Conservation (phyloP, 92 coral and sea anemone species). For the Pocillopora meandrina region DNA sequence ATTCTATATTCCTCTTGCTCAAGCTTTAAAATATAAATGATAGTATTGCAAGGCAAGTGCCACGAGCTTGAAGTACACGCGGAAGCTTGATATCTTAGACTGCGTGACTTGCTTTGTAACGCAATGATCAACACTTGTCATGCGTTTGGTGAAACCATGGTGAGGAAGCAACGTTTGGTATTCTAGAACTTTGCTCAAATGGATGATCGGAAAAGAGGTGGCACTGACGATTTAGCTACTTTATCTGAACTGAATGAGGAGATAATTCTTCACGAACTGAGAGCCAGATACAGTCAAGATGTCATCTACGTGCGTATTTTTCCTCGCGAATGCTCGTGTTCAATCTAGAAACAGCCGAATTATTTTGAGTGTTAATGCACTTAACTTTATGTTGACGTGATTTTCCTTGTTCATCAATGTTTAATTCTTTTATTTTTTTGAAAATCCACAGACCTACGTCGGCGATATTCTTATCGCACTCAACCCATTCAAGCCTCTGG, state of each 20-base stretch:
- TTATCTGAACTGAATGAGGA: constrained; percentile 67
- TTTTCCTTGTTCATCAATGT: neutral
- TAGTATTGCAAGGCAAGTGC: no score
- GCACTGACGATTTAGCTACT: constrained; percentile 72
- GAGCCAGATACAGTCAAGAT: constrained; percentile 68
- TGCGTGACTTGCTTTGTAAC: no score
- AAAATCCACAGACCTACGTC: constrained; percentile 68
- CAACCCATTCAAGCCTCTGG: constrained; percentile 80
- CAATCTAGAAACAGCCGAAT: neutral
- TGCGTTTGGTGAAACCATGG: neutral
- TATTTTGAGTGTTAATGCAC: neutral
- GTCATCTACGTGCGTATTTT: constrained; percentile 70
- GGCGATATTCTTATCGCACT: constrained; percentile 89
- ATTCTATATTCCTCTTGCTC: no score
- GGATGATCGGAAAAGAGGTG: constrained; percentile 39
- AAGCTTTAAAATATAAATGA: no score
- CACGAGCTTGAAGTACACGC: no score
- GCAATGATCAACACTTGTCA: neutral
- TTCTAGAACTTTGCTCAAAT: constrained; percentile 13
- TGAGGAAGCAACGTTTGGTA: neutral
- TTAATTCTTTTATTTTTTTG: neutral
- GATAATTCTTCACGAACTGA: constrained; percentile 76
- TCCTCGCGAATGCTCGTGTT: neutral
- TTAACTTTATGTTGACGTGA: no score
- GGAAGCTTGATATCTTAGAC: no score